phyloP scores from a whole-genome alignment of 1,140 invertebrate genomes.

The Brachionus rubens region DNA sequence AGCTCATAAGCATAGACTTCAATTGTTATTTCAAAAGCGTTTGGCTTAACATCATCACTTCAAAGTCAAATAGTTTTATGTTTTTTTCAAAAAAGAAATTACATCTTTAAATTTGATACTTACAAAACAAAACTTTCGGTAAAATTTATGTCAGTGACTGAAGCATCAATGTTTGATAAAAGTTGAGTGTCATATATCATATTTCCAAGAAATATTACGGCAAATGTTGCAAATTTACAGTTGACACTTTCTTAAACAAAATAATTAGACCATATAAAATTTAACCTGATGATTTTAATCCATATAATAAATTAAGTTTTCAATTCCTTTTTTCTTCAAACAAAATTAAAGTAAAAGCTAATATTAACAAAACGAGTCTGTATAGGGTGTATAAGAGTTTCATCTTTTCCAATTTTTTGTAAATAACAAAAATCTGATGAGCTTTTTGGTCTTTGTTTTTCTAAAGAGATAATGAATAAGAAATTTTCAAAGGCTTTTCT shows the following conservation, averaged over 20 bases:
- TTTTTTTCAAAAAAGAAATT: background rate
- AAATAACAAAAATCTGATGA: too few species aligned
- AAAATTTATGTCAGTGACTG: conserved; percentile 17
- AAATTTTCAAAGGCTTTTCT: too few species aligned
- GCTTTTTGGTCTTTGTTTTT: too few species aligned
- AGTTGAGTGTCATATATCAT: conserved; percentile 33
- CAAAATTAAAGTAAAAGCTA: too few species aligned
- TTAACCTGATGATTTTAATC: too few species aligned
- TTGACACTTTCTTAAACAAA: conserved; percentile 10
- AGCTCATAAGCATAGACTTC: conserved; percentile 29
- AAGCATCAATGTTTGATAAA: conserved; percentile 26
- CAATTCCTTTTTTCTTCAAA: too few species aligned
- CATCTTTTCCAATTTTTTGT: too few species aligned
- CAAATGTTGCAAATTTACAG: conserved; percentile 32
- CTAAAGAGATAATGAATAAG: too few species aligned
- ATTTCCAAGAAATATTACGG: conserved; percentile 14
- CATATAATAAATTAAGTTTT: too few species aligned
- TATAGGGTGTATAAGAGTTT: too few species aligned
- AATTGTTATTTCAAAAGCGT: conserved; percentile 13
- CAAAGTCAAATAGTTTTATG: background rate
- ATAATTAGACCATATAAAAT: too few species aligned
- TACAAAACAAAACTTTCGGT: conserved; percentile 8
- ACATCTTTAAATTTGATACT: background rate
- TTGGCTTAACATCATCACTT: conserved; percentile 41
- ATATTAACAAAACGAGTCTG: too few species aligned